These are phyloP conservation scores for Malacoraja senta DNA, from an alignment of 2,797 vertebrate species.

Conservation along the genomic window DNA sequence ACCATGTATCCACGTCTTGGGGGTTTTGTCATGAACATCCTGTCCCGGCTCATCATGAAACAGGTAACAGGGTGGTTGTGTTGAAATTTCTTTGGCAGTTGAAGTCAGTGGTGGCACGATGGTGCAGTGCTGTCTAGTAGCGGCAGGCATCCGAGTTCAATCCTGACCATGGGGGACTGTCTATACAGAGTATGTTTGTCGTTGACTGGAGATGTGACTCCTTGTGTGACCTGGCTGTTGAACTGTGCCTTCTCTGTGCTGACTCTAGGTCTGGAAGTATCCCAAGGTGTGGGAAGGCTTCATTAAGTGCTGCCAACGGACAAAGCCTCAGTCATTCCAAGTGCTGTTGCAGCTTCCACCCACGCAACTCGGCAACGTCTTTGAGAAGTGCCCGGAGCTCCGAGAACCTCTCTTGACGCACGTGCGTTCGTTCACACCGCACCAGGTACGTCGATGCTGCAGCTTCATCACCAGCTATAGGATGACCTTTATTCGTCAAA, in stretches of 20 bases:
- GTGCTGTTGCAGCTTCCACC: conserved; percentile 84
- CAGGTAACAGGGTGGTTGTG: conserved; percentile 62
- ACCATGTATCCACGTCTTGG: conserved; percentile 88
- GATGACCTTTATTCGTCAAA: too few species aligned
- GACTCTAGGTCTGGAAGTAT: conserved; percentile 83
- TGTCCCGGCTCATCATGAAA: conserved; percentile 84
- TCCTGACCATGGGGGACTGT: too few species aligned
- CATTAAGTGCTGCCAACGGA: conserved; percentile 91
- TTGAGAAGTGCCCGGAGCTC: conserved; percentile 85
- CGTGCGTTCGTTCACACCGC: conserved; percentile 77
- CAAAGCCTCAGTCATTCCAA: conserved; percentile 84
- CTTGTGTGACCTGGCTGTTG: too few species aligned
- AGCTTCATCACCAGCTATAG: too few species aligned
- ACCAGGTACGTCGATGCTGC: conserved; percentile 63
- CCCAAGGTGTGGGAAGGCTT: conserved; percentile 96
- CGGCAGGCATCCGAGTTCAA: too few species aligned
- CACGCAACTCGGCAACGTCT: conserved; percentile 70
- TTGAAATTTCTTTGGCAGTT: neutral
- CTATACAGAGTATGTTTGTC: too few species aligned
- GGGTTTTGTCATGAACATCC: conserved; percentile 92
- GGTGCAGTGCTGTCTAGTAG: too few species aligned
- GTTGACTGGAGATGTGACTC: too few species aligned
- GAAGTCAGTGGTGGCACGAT: too few species aligned
- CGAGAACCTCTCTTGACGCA: conserved; percentile 79
- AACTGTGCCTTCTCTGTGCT: neutral